A percentile compares a stretch with the other conserved stretches of the same genome.
Conservation (phyloP, 92 coral and sea anemone species). For the Galaxea fascicularis region DNA sequence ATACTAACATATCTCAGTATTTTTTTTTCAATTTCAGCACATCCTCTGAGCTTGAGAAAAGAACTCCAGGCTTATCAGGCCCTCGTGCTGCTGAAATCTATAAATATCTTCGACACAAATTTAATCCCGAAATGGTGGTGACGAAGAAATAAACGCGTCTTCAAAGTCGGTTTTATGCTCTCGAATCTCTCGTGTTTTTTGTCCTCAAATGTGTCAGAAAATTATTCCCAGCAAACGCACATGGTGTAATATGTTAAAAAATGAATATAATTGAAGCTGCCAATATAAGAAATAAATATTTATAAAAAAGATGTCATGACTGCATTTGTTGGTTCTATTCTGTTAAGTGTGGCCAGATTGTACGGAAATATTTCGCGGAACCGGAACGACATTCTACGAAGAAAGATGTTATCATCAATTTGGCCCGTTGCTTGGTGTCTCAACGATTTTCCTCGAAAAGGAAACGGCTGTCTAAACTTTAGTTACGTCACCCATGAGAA, state of each 20-base stretch:
- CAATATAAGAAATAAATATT: no score
- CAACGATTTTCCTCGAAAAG: no score
- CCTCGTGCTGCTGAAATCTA: constrained; percentile 72
- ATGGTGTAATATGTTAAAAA: background rate
- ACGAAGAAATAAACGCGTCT: constrained; percentile 18
- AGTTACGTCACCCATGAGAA: no score
- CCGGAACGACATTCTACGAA: no score
- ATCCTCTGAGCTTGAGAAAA: constrained; percentile 61
- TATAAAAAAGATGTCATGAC: no score
- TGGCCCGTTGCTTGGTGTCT: no score
- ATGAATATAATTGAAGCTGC: no score
- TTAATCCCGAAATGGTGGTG: constrained; percentile 56
- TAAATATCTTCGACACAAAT: constrained; percentile 61
- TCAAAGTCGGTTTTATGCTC: background rate
- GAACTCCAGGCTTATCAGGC: constrained; percentile 49
- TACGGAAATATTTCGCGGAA: no score
- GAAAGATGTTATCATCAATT: no score
- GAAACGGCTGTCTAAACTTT: no score
- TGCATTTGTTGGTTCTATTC: no score
- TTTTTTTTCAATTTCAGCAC: constrained; percentile 43
- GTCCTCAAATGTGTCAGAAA: background rate
- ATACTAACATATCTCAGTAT: background rate
- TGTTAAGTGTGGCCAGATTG: no score
- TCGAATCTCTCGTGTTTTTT: background rate
- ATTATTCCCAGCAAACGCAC: background rate